Percentiles rank a stretch among this genome's conserved stretches.
Conservation (phyloP, 2,113 vertebrate species). For the Upupa epops region DNA sequence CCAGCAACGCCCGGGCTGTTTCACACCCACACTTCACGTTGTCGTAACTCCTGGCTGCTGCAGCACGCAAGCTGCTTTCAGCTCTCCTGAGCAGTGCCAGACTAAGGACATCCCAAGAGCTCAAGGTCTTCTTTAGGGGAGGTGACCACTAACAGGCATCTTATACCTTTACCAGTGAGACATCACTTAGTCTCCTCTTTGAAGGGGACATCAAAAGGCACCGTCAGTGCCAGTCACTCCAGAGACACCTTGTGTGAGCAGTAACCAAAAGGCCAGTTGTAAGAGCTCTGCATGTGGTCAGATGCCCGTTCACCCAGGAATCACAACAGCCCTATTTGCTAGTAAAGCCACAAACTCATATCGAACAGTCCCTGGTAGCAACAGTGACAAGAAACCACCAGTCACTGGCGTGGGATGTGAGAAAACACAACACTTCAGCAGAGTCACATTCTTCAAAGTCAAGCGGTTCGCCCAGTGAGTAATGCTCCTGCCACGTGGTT, state of each 20-base stretch:
- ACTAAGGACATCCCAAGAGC: not conserved
- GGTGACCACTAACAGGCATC: not conserved
- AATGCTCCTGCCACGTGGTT: conserved; percentile 26
- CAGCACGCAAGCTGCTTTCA: not conserved
- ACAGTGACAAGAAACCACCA: not conserved
- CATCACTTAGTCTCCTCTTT: not conserved
- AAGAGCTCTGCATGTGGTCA: not conserved
- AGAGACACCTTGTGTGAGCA: not conserved
- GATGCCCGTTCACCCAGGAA: not conserved
- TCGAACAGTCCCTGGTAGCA: not conserved
- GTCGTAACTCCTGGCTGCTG: not conserved
- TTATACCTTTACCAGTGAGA: not conserved
- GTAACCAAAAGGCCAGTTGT: not conserved
- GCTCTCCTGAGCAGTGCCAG: not conserved
- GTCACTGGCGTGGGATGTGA: conserved; percentile 12
- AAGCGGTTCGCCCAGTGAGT: not conserved
- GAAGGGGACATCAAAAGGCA: conserved; percentile 21
- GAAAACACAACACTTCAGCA: conserved; percentile 6
- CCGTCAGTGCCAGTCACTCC: not conserved
- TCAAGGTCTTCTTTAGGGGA: not conserved
- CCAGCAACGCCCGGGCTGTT: not conserved
- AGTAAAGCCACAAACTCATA: not conserved
- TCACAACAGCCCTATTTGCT: not conserved
- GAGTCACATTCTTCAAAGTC: conserved; percentile 18
- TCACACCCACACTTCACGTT: not conserved